Conservation (phyloP, 2,888 invertebrate species). For the Folsomia candida region DNA sequence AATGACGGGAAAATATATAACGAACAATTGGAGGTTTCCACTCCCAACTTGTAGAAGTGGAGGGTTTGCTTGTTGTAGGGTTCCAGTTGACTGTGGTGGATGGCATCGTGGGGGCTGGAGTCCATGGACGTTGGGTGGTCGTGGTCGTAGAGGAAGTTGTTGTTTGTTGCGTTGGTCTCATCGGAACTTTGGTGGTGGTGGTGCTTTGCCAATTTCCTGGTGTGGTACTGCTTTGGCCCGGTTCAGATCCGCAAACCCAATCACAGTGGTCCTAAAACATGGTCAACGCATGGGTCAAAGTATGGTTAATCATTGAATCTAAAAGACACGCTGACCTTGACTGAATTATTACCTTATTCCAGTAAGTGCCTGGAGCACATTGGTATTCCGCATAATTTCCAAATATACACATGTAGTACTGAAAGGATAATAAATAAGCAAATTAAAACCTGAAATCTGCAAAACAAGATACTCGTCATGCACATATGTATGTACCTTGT, state of each 20-base stretch:
- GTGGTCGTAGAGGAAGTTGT: slow-evolving; percentile 36
- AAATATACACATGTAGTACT: slow-evolving; percentile 76
- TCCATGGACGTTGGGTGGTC: slow-evolving; percentile 21
- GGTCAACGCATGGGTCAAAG: no score
- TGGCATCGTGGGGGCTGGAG: slow-evolving; percentile 21
- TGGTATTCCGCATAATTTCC: slow-evolving; percentile 67
- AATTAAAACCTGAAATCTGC: slow-evolving; percentile 61
- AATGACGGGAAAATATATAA: no score
- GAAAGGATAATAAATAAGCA: slow-evolving; percentile 58
- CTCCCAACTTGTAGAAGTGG: slow-evolving; percentile 30
- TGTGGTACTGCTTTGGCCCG: slow-evolving; percentile 22
- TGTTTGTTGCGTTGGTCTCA: slow-evolving; percentile 26
- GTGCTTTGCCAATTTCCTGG: not conserved
- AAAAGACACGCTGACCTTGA: no score
- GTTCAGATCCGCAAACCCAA: slow-evolving; percentile 52
- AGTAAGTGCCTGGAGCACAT: slow-evolving; percentile 72
- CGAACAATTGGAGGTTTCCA: slow-evolving; percentile 30
- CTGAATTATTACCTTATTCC: slow-evolving; percentile 67
- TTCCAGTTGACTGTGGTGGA: slow-evolving; percentile 16
- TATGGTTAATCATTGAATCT: no score
- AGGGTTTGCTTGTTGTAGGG: slow-evolving; percentile 7
- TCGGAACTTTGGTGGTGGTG: no score
- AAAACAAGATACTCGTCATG: not conserved
- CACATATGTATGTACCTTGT: slow-evolving; percentile 13
- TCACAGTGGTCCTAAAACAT: slow-evolving; percentile 45